Evolutionary conservation across 2,797 vertebrate species (phyloP).

Genomic region (Sparidentex hasta): DNA sequence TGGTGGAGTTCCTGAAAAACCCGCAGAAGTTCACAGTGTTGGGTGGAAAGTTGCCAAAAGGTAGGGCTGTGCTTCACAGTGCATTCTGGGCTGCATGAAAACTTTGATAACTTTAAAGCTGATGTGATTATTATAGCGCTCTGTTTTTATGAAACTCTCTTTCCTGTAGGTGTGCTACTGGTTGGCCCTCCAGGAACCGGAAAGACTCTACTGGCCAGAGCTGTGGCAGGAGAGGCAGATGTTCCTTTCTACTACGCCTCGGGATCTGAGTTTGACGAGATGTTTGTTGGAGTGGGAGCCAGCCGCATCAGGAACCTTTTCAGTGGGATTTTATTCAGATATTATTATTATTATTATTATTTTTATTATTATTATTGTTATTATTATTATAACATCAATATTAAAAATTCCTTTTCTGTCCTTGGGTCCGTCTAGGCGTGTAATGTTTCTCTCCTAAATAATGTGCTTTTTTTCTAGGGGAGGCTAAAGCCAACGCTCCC

Average conservation of each 20-base stretch:
- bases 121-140: not conserved
- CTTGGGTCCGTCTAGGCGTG: too few species aligned
- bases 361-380: too few species aligned
- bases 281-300: conserved; percentile 99
- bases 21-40: conserved; percentile 97
- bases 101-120: not conserved
- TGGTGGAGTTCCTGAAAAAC: conserved; percentile 97
- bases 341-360: too few species aligned
- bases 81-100: conserved; percentile 18
- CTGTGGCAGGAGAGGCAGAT: conserved; percentile 97
- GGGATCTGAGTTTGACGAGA: conserved; percentile 98
- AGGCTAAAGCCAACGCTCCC: conserved; percentile 96
- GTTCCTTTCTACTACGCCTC: conserved; percentile 99
- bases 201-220: conserved; percentile 96
- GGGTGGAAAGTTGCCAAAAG: conserved; percentile 99
- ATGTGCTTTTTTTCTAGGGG: conserved; percentile 82
- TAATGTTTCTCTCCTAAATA: too few species aligned
- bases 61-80: conserved; percentile 67
- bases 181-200: conserved; percentile 97
- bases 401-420: too few species aligned
- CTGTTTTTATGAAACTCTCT: not conserved
- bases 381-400: too few species aligned
- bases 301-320: conserved; percentile 98
- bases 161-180: conserved; percentile 90
- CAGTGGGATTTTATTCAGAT: conserved; percentile 82